These are phyloP conservation scores for Agrilus planipennis DNA, from an alignment of 1,140 invertebrate genomes.

Conservation along the genomic window DNA sequence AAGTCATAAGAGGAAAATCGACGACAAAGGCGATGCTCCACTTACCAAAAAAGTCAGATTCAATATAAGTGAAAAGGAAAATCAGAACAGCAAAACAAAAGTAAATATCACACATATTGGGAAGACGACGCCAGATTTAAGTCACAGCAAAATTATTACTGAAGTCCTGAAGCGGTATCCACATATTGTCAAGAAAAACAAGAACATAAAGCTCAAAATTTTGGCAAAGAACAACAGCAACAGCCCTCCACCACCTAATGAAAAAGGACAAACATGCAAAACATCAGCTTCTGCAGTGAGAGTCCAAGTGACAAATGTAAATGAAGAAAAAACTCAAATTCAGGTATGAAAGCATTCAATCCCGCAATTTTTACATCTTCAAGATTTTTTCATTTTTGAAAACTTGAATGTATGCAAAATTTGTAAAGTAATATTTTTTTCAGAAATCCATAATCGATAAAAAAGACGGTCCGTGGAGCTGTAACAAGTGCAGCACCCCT, in stretches of 20 bases:
- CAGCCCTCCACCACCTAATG: constrained; percentile 1
- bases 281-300: constrained; percentile 5
- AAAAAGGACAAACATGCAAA: not conserved
- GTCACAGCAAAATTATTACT: constrained; percentile 76
- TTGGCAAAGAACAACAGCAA: constrained; percentile 44
- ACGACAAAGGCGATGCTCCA: constrained; percentile 38
- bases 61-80: constrained; percentile 38
- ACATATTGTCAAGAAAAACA: constrained; percentile 72
- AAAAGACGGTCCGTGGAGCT: constrained; percentile 37
- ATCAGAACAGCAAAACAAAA: constrained; percentile 36
- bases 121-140: constrained; percentile 37
- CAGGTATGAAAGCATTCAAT: no score
- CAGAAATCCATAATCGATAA: constrained; percentile 25
- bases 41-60: constrained; percentile 34
- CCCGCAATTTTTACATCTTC: no score
- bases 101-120: constrained; percentile 21
- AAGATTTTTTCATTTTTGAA: no score
- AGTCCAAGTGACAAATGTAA: constrained; percentile 5
- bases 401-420: no score
- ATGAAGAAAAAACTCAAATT: no score
- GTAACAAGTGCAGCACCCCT: constrained; percentile 38
- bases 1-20: constrained; percentile 35
- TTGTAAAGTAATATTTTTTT: no score
- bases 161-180: constrained; percentile 81
- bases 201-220: constrained; percentile 78